Percentiles rank a stretch among this genome's conserved stretches.
Conservation (phyloP, 2,113 vertebrate species). For the Muntiacus muntjak region DNA sequence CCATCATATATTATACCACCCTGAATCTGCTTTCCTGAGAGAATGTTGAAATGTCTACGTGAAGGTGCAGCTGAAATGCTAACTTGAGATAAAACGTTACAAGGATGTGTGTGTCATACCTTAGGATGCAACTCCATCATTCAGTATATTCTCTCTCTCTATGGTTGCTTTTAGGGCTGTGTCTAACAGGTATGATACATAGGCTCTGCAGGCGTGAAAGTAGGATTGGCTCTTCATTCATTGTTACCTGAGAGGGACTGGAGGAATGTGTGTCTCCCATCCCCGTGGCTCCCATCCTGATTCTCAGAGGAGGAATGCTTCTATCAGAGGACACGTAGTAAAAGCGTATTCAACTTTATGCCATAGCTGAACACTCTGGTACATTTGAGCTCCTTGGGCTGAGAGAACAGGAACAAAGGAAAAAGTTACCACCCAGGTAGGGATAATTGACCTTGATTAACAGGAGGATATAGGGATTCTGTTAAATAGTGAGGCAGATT, state of each 20-base stretch:
- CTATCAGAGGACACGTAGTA: neutral
- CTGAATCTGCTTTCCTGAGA: neutral
- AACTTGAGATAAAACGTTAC: neutral
- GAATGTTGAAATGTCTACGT: neutral
- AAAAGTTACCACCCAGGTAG: neutral
- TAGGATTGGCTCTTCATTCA: neutral
- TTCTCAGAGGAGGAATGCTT: neutral
- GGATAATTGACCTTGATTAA: neutral
- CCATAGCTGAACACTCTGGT: neutral
- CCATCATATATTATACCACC: neutral
- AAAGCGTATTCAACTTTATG: neutral
- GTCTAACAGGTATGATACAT: neutral
- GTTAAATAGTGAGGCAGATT: neutral
- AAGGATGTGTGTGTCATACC: neutral
- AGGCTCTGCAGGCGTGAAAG: neutral
- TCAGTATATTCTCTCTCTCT: neutral
- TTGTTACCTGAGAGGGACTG: neutral
- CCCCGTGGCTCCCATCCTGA: neutral
- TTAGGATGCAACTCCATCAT: neutral
- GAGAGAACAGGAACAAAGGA: neutral
- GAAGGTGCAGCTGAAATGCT: neutral
- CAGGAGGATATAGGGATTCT: neutral
- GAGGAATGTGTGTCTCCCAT: neutral
- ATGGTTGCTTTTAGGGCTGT: neutral
- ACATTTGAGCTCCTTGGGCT: neutral